Percentiles rank a stretch among this genome's conserved stretches.
phyloP scores from a whole-genome alignment of 2,888 invertebrate genomes.

The Epirrhoe tristata region DNA sequence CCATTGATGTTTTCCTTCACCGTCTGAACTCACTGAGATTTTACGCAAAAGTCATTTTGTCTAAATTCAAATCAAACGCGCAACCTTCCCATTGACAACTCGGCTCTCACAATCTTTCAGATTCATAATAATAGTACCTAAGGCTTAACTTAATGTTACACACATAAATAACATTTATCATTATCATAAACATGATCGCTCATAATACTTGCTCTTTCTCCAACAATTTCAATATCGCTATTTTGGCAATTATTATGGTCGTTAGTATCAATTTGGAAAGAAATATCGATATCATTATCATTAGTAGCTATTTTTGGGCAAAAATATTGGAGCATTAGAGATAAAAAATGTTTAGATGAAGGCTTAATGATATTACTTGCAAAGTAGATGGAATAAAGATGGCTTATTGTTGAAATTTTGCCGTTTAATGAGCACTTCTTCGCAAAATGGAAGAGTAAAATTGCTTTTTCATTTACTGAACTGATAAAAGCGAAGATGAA shows the following conservation, averaged over 20 bases:
- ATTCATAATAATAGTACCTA: too few species aligned
- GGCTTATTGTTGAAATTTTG: neutral
- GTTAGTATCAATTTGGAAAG: slow-evolving; percentile 31
- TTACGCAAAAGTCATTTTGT: too few species aligned
- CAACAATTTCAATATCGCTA: slow-evolving; percentile 13
- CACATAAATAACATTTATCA: neutral
- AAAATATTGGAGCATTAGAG: neutral
- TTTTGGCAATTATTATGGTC: slow-evolving; percentile 29
- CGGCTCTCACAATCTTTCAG: too few species aligned
- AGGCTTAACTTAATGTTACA: too few species aligned
- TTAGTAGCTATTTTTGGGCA: slow-evolving; percentile 9
- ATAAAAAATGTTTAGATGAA: slow-evolving; percentile 10
- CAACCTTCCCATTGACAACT: too few species aligned
- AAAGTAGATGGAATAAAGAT: slow-evolving; percentile 1
- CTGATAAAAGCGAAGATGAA: neutral
- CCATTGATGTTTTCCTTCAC: neutral
- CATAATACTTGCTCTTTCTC: slow-evolving; percentile 12
- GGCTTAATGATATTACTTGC: slow-evolving; percentile 3
- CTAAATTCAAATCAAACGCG: too few species aligned
- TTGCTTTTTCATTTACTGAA: neutral
- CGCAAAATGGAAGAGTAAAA: neutral
- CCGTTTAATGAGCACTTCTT: slow-evolving; percentile 3
- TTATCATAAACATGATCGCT: slow-evolving; percentile 6
- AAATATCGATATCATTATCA: slow-evolving; percentile 22
- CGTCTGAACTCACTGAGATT: neutral